Base-by-base conservation (phyloP, 2,888 invertebrate genomes). In the Vesta saturnalis region DNA sequence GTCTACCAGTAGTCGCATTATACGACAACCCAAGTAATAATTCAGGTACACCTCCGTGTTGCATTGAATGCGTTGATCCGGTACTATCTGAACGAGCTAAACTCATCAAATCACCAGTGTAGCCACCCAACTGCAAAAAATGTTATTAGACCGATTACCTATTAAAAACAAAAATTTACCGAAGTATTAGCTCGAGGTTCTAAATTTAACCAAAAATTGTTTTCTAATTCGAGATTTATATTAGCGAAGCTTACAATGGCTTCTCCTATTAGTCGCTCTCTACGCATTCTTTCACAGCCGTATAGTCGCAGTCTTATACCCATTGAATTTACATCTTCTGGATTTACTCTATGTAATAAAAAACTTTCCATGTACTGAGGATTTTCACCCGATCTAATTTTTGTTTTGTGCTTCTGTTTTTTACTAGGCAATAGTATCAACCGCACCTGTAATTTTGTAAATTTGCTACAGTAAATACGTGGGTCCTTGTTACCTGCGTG, bases 311-410 rank as follows among this genome's bases (percentile, higher is more conserved):
- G 89, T 62, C 97, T 89, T 2, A 97, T 87, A 0, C 96, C 96
- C 88, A 97, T 92, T 15, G 94, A 94, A 82, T 94, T 94, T 1
- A 97, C 95, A 78, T 97, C 97, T 87, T 97, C 97, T 83, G 95
- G 95, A 85, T 94, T 95, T 39, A 97, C 94, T 80, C 96, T 92
- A 82, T 92, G 95, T 76, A 97, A 89, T 47, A 95, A 88, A 83
- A 97, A 96, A 78, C 94, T 93, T 82, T 97, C 97, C 91, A 96
- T 94, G 80, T 93, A 97, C 81, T 95, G 94, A 0, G 97, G 96
- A 82, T 92, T 94, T 79, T 95, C 94, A 0, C 96, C 96, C 64
- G 93, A 91, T 65, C 96, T 90, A 72, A 96, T 94, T 85, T 96
- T 95, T 19, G 96, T 96, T 85, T 97, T 97, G 83, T 94, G 94